Evolutionary conservation across 2,888 invertebrate genomes (phyloP), one percentile per base, ranked within the genome.

Genomic region (Apotomis betuletana): DNA sequence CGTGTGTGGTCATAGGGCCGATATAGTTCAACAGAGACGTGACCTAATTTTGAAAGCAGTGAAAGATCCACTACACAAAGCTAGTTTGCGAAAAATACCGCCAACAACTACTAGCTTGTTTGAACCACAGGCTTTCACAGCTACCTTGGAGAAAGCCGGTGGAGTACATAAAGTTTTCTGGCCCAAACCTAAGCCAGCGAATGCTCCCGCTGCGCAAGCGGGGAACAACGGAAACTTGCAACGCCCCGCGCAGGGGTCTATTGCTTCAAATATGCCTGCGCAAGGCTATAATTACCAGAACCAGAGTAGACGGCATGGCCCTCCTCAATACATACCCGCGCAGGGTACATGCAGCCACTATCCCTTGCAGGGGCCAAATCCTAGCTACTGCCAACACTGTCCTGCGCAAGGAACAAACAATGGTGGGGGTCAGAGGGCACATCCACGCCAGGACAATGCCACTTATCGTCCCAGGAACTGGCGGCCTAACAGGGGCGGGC

Each of bases 1-100:
- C 6, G 54, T 70, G 6, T 75, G 76, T 55, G 76, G 76, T 8
- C 74, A 74, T 52, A 64, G 76, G n/a, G 74, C 75, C 8, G 74
- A 46, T 36, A 44, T 57, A 36, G 57, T 46, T 67, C 64, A 73
- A 49, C 69, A 67, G 60, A 59, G 73, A 0, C 54, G 72, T 8
- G 72, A 74, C 10, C 59, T 44, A 12, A 70, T 74, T 15, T 13
- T 64, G 54, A 36, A 38, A 13, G 13, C 38, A n/a, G 51, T 64
- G 10, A 64, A 13, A 51, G 70, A 76, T 51, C 69, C 74, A 6
- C 55, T 74, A 12, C n/a, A 58, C 1, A 74, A 73, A 58, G 27
- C 52, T 9, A 41, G 61, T 9, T 69, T 75, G 38, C 62, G 70
- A 4, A 76, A 75, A 46, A 74, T 75, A 8, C 76, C 74, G 4